Conservation (phyloP, 2,888 invertebrate species). For the Nowickia ferox region DNA sequence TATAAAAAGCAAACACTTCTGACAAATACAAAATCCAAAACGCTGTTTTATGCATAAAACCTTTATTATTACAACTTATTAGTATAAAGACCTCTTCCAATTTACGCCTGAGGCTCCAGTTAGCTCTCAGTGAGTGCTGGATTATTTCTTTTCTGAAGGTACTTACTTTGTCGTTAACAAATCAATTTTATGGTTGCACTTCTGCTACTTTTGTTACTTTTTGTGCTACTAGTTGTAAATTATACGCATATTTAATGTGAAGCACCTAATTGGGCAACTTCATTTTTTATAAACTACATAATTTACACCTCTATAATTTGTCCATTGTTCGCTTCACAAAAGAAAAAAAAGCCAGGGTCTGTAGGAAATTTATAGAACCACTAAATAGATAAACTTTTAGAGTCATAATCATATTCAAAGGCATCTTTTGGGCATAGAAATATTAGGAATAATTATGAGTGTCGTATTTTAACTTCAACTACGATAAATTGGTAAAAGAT, state of each 20-base stretch:
- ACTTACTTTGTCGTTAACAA: constrained; percentile 42
- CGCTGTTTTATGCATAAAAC: constrained; percentile 2
- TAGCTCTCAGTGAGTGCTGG: not conserved
- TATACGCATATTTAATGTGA: constrained; percentile 69
- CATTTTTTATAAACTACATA: not conserved
- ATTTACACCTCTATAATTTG: constrained; percentile 16
- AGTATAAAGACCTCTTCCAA: constrained; percentile 38
- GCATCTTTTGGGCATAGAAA: too few relatives aligned
- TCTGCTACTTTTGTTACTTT: constrained; percentile 10
- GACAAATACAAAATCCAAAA: not conserved
- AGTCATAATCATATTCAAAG: too few relatives aligned
- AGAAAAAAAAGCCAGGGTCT: not conserved
- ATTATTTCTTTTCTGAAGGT: constrained; percentile 6
- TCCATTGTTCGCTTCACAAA: constrained; percentile 16
- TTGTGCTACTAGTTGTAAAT: constrained; percentile 54
- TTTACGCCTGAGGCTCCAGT: constrained; percentile 17
- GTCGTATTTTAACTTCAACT: too few relatives aligned
- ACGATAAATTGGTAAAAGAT: too few relatives aligned
- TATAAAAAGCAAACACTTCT: not conserved
- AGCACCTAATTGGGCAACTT: constrained; percentile 74
- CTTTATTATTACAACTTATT: constrained; percentile 38
- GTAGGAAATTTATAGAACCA: constrained; percentile 22
- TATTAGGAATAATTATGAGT: too few relatives aligned
- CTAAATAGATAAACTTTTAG: too few relatives aligned
- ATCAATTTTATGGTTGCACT: constrained; percentile 53